Evolutionary conservation across 2,888 invertebrate species (phyloP).

Genomic region (Diabrotica balteata): DNA sequence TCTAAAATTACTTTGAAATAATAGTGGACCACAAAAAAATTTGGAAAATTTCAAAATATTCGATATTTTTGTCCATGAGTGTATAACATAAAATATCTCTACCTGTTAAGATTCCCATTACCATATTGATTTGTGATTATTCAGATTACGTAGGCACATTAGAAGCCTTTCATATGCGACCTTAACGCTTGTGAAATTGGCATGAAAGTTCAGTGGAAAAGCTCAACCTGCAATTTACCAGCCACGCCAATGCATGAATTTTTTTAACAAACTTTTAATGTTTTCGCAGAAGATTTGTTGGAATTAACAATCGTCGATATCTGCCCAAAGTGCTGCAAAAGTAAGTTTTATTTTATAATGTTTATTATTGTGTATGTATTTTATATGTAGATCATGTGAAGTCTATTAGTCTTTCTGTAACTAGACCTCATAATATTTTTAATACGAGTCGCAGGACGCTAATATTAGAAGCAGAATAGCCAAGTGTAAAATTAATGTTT

Average conservation of each 20-base stretch:
- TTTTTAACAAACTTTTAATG: slow-evolving; percentile 31
- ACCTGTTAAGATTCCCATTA: no score
- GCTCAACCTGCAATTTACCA: background rate
- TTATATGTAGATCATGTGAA: no score
- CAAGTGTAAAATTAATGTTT: no score
- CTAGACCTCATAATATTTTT: no score
- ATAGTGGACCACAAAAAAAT: no score
- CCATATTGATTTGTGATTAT: slow-evolving; percentile 20
- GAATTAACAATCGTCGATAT: slow-evolving; percentile 26
- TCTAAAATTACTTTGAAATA: no score
- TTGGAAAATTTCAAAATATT: no score
- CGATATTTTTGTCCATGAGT: no score
- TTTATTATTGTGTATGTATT: background rate
- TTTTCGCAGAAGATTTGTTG: slow-evolving; percentile 33
- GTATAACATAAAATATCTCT: no score
- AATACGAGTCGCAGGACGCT: no score
- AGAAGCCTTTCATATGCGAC: slow-evolving; percentile 20
- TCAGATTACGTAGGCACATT: slow-evolving; percentile 9
- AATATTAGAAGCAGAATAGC: no score
- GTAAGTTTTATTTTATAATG: slow-evolving; percentile 23
- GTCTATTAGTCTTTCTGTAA: no score
- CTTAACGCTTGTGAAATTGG: slow-evolving; percentile 15
- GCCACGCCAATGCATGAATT: slow-evolving; percentile 21
- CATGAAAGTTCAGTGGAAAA: slow-evolving; percentile 1
- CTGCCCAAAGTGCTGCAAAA: slow-evolving; percentile 20